Conservation (phyloP, 1,140 invertebrate genomes). For the Hirudo medicinalis region DNA sequence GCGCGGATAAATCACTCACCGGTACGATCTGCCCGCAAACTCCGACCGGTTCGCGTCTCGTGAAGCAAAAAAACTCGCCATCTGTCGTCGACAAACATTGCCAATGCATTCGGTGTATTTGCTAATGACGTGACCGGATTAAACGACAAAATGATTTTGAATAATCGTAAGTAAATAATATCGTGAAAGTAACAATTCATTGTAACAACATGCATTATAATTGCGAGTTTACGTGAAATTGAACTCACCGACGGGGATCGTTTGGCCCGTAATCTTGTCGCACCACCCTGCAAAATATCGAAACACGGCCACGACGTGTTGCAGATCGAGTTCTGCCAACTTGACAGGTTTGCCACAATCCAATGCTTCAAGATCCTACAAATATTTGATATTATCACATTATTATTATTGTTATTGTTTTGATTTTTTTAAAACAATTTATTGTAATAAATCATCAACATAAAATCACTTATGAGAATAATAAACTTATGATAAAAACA, state of each 20-base stretch:
- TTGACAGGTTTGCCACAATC: slow-evolving; percentile 75
- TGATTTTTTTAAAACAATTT: no score
- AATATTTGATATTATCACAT: no score
- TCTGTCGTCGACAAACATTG: background rate
- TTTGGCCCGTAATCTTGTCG: slow-evolving; percentile 78
- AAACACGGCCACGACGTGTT: slow-evolving; percentile 48
- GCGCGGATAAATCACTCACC: slow-evolving; percentile 23
- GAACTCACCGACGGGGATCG: slow-evolving; percentile 59
- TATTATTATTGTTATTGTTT: no score
- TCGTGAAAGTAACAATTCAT: no score
- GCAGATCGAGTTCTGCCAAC: slow-evolving; percentile 40
- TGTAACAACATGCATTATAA: no score
- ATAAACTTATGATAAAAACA: background rate
- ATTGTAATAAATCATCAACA: no score
- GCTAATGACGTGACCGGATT: no score
- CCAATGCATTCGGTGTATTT: no score
- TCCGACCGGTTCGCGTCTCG: slow-evolving; percentile 80
- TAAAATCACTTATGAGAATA: no score
- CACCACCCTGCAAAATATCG: slow-evolving; percentile 77
- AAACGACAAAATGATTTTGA: no score
- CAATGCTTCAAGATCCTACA: slow-evolving; percentile 50
- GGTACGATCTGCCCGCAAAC: slow-evolving; percentile 95
- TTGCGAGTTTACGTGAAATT: no score
- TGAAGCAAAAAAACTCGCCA: slow-evolving; percentile 71
- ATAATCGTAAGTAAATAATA: no score